Evolutionary conservation across 2,797 vertebrate genomes (phyloP).

Genomic region (Lagocephalus sceleratus): DNA sequence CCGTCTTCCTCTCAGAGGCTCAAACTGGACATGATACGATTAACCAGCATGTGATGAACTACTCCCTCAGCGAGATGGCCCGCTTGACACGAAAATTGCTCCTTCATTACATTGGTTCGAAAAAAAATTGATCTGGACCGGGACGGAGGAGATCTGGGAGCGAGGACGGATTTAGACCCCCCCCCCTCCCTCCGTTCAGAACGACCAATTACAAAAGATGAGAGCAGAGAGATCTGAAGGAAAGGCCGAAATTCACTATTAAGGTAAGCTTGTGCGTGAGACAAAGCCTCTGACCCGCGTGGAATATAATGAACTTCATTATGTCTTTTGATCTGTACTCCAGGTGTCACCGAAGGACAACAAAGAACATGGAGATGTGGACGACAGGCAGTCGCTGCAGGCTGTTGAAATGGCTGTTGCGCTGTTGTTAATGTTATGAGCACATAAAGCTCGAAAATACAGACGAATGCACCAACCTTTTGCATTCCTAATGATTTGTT

Average conservation of each 20-base stretch:
- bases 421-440: background rate
- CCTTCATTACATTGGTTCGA: slow-evolving; percentile 59
- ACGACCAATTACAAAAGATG: slow-evolving; percentile 55
- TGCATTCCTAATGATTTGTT: slow-evolving; percentile 73
- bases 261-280: slow-evolving; percentile 52
- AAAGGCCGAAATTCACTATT: slow-evolving; percentile 49
- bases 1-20: slow-evolving; percentile 51
- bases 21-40: slow-evolving; percentile 59
- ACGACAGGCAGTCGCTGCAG: background rate
- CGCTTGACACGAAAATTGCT: slow-evolving; percentile 59
- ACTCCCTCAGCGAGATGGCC: slow-evolving; percentile 46
- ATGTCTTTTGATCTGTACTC: slow-evolving; percentile 71
- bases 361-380: slow-evolving; percentile 41
- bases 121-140: slow-evolving; percentile 54
- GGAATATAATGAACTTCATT: slow-evolving; percentile 71
- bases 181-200: slow-evolving; percentile 52
- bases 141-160: slow-evolving; percentile 25
- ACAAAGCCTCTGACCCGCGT: slow-evolving; percentile 62
- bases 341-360: slow-evolving; percentile 65
- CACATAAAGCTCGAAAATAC: background rate
- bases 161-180: slow-evolving; percentile 31
- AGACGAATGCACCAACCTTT: slow-evolving; percentile 63
- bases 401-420: slow-evolving; percentile 3
- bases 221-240: slow-evolving; percentile 37
- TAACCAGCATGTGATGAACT: slow-evolving; percentile 60